Percentiles rank a stretch among this genome's conserved stretches.
These are phyloP conservation scores for Proteles cristata DNA, from an alignment of 2,113 vertebrate species.

Conservation along the genomic window DNA sequence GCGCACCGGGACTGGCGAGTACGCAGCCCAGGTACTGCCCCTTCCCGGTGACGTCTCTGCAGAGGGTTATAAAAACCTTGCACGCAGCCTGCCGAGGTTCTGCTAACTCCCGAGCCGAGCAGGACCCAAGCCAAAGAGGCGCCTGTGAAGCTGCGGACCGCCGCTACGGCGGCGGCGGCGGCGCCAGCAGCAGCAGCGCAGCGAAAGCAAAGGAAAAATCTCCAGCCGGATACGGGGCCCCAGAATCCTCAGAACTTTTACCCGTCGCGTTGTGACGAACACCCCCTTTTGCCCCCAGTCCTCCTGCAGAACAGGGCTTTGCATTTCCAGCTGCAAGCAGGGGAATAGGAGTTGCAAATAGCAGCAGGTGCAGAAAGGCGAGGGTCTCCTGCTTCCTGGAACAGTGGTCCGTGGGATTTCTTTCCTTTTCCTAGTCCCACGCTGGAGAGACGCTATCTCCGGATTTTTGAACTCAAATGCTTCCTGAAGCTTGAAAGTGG, in stretches of 20 bases:
- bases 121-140: constrained; percentile 11
- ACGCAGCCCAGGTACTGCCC: constrained; percentile 71
- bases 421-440: background rate
- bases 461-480: background rate
- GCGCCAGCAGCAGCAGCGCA: background rate
- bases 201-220: background rate
- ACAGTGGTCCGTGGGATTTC: background rate
- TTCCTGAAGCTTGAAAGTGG: constrained; percentile 43
- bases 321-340: constrained; percentile 41
- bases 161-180: background rate
- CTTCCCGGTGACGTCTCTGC: constrained; percentile 74
- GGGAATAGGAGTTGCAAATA: background rate
- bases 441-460: constrained; percentile 1
- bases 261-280: background rate
- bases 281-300: background rate
- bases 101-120: constrained; percentile 56
- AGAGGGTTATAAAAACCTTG: constrained; percentile 72
- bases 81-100: constrained; percentile 48
- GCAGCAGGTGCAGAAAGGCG: constrained; percentile 63
- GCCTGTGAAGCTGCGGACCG: constrained; percentile 28
- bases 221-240: background rate
- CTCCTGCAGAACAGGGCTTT: background rate
- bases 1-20: constrained; percentile 15
- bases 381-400: constrained; percentile 10
- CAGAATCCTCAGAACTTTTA: constrained; percentile 68